Conservation (phyloP, 2,888 invertebrate species). For the Drosophila colorata region DNA sequence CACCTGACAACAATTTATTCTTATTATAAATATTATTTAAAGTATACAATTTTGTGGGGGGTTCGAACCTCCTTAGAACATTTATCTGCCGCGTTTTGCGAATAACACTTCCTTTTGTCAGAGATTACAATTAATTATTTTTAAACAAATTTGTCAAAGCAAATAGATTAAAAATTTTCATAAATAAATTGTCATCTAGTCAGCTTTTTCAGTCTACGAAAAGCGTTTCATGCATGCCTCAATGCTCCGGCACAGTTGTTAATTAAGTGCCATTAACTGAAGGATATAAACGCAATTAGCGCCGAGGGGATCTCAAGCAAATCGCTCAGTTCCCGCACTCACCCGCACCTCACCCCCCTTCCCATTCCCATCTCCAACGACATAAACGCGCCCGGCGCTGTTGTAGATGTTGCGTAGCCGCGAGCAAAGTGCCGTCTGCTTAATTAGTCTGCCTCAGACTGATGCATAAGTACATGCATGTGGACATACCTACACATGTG, state of each 20-base stretch:
- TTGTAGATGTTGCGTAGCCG: slow-evolving; percentile 79
- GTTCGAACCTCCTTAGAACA: no score
- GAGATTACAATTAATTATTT: background rate
- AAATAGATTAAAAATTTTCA: slow-evolving; percentile 17
- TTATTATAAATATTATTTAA: background rate
- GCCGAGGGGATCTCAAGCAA: slow-evolving; percentile 79
- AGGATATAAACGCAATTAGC: slow-evolving; percentile 84
- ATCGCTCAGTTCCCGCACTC: slow-evolving; percentile 49
- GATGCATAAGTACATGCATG: slow-evolving; percentile 13
- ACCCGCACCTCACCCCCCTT: background rate
- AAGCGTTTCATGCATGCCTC: slow-evolving; percentile 56
- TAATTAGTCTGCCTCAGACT: slow-evolving; percentile 72
- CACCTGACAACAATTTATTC: background rate
- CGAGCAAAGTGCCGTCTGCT: slow-evolving; percentile 79
- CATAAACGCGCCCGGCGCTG: slow-evolving; percentile 66
- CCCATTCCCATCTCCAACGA: slow-evolving; percentile 1
- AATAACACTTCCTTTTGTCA: background rate
- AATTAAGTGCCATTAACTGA: slow-evolving; percentile 82
- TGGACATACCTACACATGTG: background rate
- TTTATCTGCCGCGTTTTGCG: background rate
- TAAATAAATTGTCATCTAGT: slow-evolving; percentile 49
- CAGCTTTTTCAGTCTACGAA: slow-evolving; percentile 35
- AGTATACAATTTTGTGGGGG: no score
- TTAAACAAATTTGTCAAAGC: background rate
- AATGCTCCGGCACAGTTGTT: slow-evolving; percentile 75